Conservation (phyloP, 2,797 vertebrate species). For the Schizothorax lantsangensis region DNA sequence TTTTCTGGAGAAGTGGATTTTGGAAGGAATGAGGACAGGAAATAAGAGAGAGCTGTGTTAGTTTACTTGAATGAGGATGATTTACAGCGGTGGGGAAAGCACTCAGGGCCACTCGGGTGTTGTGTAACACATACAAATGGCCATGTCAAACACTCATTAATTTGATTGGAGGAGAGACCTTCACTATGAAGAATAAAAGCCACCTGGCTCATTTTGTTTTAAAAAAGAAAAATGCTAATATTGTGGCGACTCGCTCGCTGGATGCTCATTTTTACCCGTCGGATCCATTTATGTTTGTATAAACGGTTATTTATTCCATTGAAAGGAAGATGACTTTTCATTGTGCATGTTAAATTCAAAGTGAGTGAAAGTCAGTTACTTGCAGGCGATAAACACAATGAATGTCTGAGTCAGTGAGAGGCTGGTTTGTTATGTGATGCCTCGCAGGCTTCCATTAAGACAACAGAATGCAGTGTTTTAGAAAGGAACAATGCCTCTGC, state of each 20-base stretch:
- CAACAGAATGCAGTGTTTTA: slow-evolving; percentile 30
- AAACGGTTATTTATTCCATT: slow-evolving; percentile 44
- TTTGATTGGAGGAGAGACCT: slow-evolving; percentile 47
- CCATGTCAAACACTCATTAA: slow-evolving; percentile 51
- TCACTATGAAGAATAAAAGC: slow-evolving; percentile 40
- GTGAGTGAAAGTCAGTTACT: slow-evolving; percentile 44
- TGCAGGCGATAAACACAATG: slow-evolving; percentile 28
- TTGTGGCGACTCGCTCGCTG: background rate
- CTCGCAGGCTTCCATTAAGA: slow-evolving; percentile 34
- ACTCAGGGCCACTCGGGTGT: slow-evolving; percentile 46
- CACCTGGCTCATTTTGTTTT: slow-evolving; percentile 22
- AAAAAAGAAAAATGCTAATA: slow-evolving; percentile 41
- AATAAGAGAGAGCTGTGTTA: slow-evolving; percentile 10
- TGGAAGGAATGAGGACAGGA: slow-evolving; percentile 7
- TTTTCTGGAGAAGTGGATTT: slow-evolving; percentile 2
- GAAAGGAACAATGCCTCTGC: slow-evolving; percentile 33
- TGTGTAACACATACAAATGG: slow-evolving; percentile 56
- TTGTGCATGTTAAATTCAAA: slow-evolving; percentile 35
- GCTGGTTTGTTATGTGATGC: slow-evolving; percentile 12
- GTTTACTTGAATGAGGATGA: slow-evolving; percentile 47
- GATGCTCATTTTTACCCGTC: background rate
- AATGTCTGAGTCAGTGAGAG: slow-evolving; percentile 15
- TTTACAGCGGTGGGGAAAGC: slow-evolving; percentile 44
- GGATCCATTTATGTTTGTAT: slow-evolving; percentile 14
- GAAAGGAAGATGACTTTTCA: slow-evolving; percentile 32